Evolutionary conservation across 2,113 vertebrate genomes (phyloP).

Genomic region (Syrmaticus mikado): DNA sequence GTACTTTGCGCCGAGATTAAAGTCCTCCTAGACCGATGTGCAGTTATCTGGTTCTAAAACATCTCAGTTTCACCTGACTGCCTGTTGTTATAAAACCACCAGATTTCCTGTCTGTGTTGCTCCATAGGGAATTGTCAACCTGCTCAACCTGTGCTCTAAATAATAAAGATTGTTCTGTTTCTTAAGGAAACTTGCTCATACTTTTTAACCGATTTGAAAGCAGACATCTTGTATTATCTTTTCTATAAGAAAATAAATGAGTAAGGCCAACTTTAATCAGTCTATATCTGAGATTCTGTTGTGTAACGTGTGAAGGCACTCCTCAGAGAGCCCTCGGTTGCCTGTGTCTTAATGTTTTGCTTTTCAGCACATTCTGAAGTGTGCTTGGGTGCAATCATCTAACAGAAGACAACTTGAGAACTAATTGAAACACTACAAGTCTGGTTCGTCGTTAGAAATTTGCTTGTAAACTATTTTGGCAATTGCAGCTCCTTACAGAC

Average conservation of each 20-base stretch:
- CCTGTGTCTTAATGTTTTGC: background rate
- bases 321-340: background rate
- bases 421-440: background rate
- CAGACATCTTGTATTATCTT: background rate
- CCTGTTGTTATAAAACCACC: slow-evolving; percentile 75
- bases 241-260: slow-evolving; percentile 41
- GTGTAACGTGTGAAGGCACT: background rate
- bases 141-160: slow-evolving; percentile 75
- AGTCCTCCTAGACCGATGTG: slow-evolving; percentile 3
- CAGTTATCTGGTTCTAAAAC: slow-evolving; percentile 73
- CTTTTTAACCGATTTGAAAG: slow-evolving; percentile 69
- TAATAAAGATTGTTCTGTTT: slow-evolving; percentile 83
- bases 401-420: background rate
- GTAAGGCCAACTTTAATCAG: background rate
- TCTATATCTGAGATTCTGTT: slow-evolving; percentile 6
- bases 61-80: slow-evolving; percentile 32
- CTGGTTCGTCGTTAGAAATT: background rate
- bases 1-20: background rate
- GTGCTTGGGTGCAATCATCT: background rate
- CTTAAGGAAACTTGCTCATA: slow-evolving; percentile 77
- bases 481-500: background rate
- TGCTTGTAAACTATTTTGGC: background rate
- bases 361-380: background rate
- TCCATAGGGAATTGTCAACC: slow-evolving; percentile 71
- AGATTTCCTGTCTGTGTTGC: slow-evolving; percentile 71